phyloP scores from a whole-genome alignment of 1,140 invertebrate genomes.

The Drosophila guanche region DNA sequence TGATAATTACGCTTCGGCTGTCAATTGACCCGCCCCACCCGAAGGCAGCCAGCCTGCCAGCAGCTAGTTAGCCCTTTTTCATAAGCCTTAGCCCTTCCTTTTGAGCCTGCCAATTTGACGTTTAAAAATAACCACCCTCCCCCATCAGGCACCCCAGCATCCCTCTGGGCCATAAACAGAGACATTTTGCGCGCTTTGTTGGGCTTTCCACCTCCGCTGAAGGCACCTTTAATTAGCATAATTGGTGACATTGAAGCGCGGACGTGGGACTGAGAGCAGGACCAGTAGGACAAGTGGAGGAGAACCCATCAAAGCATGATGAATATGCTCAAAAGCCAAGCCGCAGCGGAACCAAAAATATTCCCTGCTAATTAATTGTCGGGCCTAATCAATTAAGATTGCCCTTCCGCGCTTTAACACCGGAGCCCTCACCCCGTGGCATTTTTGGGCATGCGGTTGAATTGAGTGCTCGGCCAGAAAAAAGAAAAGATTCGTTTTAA shows the following conservation, averaged over 20 bases:
- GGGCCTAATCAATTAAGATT: conserved; percentile 72
- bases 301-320: conserved; percentile 51
- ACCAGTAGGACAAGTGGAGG: conserved; percentile 1
- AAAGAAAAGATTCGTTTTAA: conserved; percentile 36
- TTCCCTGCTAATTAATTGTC: conserved; percentile 70
- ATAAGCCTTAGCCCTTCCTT: conserved; percentile 27
- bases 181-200: conserved; percentile 71
- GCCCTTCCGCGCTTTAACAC: conserved; percentile 9
- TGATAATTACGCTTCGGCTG: conserved; percentile 66
- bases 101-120: conserved; percentile 44
- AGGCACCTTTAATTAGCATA: conserved; percentile 73
- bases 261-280: background rate
- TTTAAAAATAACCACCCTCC: conserved; percentile 64
- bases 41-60: background rate
- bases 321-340: conserved; percentile 52
- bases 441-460: conserved; percentile 15
- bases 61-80: conserved; percentile 47
- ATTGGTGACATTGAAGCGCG: conserved; percentile 62
- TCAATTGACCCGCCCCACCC: conserved; percentile 43
- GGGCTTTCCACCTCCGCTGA: conserved; percentile 38
- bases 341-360: conserved; percentile 41
- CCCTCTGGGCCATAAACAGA: conserved; percentile 30
- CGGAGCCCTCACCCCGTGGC: conserved; percentile 11
- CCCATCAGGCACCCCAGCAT: conserved; percentile 1
- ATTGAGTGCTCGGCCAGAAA: conserved; percentile 5